phyloP scores from a whole-genome alignment of 2,113 vertebrate species.

The Pyxicephalus adspersus region DNA sequence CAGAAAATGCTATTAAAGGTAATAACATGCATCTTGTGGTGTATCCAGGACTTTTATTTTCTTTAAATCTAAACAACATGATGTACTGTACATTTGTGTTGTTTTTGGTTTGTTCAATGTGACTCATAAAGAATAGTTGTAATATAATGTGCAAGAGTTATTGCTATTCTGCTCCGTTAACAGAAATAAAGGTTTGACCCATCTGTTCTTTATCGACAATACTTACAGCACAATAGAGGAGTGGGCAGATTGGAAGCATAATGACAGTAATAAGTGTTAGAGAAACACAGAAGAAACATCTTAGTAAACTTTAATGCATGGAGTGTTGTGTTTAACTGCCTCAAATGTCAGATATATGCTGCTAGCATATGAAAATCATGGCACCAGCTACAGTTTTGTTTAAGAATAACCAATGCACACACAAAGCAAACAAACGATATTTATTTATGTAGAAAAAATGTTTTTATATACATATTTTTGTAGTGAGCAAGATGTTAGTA shows the following conservation, averaged over 20 bases:
- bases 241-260: not conserved
- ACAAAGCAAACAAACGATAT: not conserved
- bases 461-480: slow-evolving; percentile 61
- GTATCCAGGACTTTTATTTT: no score
- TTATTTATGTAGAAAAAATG: slow-evolving; percentile 54
- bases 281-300: not conserved
- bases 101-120: no score
- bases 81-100: not conserved
- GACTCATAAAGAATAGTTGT: not conserved
- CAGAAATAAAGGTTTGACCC: not conserved
- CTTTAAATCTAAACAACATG: no score
- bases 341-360: not conserved
- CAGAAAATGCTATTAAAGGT: no score
- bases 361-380: not conserved
- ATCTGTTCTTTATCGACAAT: not conserved
- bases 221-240: not conserved
- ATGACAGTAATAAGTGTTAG: not conserved
- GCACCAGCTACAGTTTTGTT: not conserved
- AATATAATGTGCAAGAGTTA: not conserved
- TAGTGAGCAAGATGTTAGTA: slow-evolving; percentile 69
- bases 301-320: slow-evolving; percentile 3
- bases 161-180: not conserved
- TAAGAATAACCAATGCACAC: not conserved
- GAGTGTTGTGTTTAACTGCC: not conserved
- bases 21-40: no score